These are phyloP conservation scores for Entomobrya proxima DNA, from an alignment of 2,888 invertebrate genomes.

Conservation along the genomic window DNA sequence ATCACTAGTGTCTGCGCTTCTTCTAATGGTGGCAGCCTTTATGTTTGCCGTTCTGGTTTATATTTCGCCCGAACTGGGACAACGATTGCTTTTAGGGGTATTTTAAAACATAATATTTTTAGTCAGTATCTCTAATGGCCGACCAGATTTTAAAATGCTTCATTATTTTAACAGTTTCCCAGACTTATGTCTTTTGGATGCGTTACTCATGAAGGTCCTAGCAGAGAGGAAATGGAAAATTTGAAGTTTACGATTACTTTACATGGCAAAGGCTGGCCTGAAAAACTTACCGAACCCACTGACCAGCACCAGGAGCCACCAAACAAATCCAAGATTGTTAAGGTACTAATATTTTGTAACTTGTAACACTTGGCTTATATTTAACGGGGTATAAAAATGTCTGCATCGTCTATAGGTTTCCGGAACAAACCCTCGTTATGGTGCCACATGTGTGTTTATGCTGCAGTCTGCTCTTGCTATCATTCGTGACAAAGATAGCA, in stretches of 20 bases:
- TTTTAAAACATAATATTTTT: too few relatives aligned
- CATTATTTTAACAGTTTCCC: conserved; percentile 81
- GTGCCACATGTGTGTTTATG: conserved; percentile 86
- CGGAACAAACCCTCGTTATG: conserved; percentile 88
- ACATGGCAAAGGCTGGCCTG: conserved; percentile 85
- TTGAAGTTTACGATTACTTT: conserved; percentile 80
- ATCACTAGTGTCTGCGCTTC: conserved; percentile 80
- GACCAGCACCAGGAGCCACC: conserved; percentile 81
- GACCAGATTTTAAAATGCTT: too few relatives aligned
- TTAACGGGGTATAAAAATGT: too few relatives aligned
- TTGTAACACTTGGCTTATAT: too few relatives aligned
- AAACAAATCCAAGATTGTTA: conserved; percentile 82
- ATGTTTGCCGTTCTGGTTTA: conserved; percentile 82
- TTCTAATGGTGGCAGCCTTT: conserved; percentile 80
- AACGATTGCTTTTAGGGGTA: conserved; percentile 83
- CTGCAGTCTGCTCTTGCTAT: conserved; percentile 86
- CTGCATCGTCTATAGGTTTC: conserved; percentile 78
- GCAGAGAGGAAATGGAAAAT: conserved; percentile 81
- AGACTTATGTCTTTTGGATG: conserved; percentile 85
- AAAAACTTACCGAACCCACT: conserved; percentile 80
- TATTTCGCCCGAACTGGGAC: conserved; percentile 80
- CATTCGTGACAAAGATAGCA: conserved; percentile 85
- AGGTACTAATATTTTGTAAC: conserved; percentile 81
- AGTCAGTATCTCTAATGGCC: too few relatives aligned
- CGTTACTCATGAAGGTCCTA: conserved; percentile 80